Evolutionary conservation across 2,113 vertebrate species (phyloP).

Genomic region (Ibidorhyncha struthersii): DNA sequence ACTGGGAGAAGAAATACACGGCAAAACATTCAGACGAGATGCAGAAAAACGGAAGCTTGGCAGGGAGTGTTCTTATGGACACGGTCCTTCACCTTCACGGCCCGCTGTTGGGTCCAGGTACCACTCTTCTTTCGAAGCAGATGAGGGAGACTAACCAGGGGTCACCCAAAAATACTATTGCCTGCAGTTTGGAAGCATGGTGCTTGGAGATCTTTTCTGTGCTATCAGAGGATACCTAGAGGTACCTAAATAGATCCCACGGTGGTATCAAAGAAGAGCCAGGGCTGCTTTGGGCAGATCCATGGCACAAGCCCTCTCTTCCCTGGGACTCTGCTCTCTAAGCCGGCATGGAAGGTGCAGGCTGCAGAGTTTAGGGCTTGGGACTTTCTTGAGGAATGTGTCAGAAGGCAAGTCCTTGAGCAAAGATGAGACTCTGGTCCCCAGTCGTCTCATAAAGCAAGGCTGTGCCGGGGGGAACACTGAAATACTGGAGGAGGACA

Average conservation of each 20-base stretch:
- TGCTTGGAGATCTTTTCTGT: neutral
- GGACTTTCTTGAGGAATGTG: neutral
- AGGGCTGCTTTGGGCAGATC: neutral
- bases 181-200: neutral
- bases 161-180: neutral
- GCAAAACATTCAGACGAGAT: neutral
- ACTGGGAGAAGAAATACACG: neutral
- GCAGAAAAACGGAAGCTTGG: neutral
- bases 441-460: fast-evolving
- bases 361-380: neutral
- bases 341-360: neutral
- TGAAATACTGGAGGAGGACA: neutral
- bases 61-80: neutral
- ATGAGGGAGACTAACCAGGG: neutral
- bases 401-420: neutral
- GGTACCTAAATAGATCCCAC: neutral
- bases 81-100: neutral
- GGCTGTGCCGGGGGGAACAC: neutral
- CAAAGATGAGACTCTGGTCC: neutral
- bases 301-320: neutral
- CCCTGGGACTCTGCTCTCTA: neutral
- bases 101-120: neutral
- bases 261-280: neutral
- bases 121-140: neutral
- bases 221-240: neutral